phyloP scores from a whole-genome alignment of 1,140 invertebrate genomes.

The Philaenus spumarius region DNA sequence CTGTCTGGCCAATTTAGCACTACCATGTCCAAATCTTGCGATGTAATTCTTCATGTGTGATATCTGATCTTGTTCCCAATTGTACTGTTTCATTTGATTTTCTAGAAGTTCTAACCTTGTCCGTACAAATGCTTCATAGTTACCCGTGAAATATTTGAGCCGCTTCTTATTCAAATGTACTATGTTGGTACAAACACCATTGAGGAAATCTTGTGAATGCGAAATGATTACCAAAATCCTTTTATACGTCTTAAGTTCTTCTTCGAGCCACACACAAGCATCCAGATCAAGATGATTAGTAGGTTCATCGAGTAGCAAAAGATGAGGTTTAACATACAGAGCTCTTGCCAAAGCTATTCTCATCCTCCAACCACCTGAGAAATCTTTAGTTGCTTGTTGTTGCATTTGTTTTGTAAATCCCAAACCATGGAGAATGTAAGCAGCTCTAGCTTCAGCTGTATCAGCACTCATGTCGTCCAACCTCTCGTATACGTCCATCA shows the following conservation, averaged over 20 bases:
- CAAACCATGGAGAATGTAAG: slow-evolving; percentile 91
- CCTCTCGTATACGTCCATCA: slow-evolving; percentile 97
- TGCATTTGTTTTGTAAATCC: slow-evolving; percentile 97
- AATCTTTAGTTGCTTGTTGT: slow-evolving; percentile 82
- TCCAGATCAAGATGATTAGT: slow-evolving; percentile 99
- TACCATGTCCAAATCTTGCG: slow-evolving; percentile 96
- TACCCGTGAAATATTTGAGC: slow-evolving; percentile 89
- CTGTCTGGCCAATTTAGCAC: slow-evolving; percentile 94
- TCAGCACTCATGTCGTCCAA: slow-evolving; percentile 95
- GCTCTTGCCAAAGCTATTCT: slow-evolving; percentile 95
- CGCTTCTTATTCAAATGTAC: slow-evolving; percentile 92
- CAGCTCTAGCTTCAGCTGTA: slow-evolving; percentile 89
- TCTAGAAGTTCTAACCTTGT: slow-evolving; percentile 92
- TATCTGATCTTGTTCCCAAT: slow-evolving; percentile 99
- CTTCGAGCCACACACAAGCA: slow-evolving; percentile 99
- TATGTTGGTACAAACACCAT: slow-evolving; percentile 98
- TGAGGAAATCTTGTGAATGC: slow-evolving; percentile 99
- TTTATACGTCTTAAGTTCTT: slow-evolving; percentile 90
- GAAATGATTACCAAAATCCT: slow-evolving; percentile 97
- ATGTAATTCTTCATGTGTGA: slow-evolving; percentile 99
- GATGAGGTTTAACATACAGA: slow-evolving; percentile 85
- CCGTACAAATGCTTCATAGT: slow-evolving; percentile 93
- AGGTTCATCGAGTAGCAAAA: slow-evolving; percentile 91
- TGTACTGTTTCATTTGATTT: slow-evolving; percentile 98
- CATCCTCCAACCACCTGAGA: slow-evolving; percentile 98